phyloP scores from a whole-genome alignment of 2,113 vertebrate species.

The Melanerpes aurifrons region DNA sequence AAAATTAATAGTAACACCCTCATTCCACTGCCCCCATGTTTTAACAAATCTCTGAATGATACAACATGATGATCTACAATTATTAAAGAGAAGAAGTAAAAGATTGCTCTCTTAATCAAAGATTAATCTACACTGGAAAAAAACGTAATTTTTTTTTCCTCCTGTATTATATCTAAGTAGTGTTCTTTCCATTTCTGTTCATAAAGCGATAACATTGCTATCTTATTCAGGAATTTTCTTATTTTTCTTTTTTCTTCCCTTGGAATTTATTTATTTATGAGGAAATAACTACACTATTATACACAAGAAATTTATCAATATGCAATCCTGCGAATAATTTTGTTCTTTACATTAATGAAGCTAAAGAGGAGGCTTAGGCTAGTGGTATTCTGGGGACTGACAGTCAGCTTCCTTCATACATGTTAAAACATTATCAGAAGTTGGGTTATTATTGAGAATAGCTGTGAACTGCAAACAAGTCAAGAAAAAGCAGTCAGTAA shows the following conservation, averaged over 20 bases:
- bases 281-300: not conserved
- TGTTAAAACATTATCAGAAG: conserved; percentile 53
- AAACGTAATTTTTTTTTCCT: not conserved
- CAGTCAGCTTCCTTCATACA: not conserved
- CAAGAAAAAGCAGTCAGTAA: conserved; percentile 20
- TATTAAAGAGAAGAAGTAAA: not conserved
- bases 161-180: not conserved
- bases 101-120: not conserved
- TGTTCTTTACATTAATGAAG: not conserved
- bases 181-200: not conserved
- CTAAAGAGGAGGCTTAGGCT: fast-evolving
- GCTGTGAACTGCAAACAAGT: conserved; percentile 30
- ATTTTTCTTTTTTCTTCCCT: not conserved
- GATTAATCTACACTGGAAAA: not conserved
- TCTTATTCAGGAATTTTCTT: not conserved
- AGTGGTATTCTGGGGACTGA: not conserved
- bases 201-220: not conserved
- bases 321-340: not conserved
- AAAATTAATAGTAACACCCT: not conserved
- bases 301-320: not conserved
- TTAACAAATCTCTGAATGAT: not conserved
- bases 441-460: conserved; percentile 26
- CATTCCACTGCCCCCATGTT: too few relatives aligned
- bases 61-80: not conserved
- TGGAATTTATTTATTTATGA: not conserved